Conservation (phyloP, 1,140 invertebrate species). For the Aphidius ervi region DNA sequence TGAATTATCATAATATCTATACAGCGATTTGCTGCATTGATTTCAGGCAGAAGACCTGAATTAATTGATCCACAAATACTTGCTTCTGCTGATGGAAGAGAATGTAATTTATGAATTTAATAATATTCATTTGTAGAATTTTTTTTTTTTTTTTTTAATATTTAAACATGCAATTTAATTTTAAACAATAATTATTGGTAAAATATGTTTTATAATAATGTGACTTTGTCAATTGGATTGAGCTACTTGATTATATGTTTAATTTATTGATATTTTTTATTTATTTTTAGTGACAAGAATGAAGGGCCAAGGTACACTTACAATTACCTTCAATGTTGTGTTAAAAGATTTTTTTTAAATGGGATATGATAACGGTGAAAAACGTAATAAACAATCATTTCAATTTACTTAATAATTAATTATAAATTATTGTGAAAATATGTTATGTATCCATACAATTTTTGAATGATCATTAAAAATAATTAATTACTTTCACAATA, state of each 20-base stretch:
- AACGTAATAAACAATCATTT: conserved; percentile 25
- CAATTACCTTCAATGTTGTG: conserved; percentile 62
- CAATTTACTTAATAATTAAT: conserved; percentile 4
- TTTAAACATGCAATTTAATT: no score
- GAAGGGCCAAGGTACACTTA: conserved; percentile 62
- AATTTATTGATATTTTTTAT: conserved; percentile 17
- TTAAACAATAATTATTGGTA: no score
- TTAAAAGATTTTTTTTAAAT: conserved; percentile 68
- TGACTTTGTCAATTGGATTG: conserved; percentile 21
- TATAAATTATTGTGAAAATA: not conserved
- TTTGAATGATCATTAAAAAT: no score
- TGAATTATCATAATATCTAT: conserved; percentile 64
- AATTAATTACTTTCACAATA: no score
- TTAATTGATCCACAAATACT: conserved; percentile 68
- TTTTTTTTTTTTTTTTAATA: no score
- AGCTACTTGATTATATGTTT: not conserved
- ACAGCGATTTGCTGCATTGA: conserved; percentile 69
- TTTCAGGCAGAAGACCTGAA: conserved; percentile 67
- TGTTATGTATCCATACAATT: no score
- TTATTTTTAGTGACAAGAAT: conserved; percentile 65
- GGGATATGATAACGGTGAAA: conserved; percentile 56
- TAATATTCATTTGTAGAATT: not conserved
- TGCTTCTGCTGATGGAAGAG: conserved; percentile 68
- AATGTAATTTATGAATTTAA: conserved; percentile 54
- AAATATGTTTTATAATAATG: not conserved